Evolutionary conservation across 2,888 invertebrate genomes (phyloP).

Genomic region (Drosophila villosipedis): DNA sequence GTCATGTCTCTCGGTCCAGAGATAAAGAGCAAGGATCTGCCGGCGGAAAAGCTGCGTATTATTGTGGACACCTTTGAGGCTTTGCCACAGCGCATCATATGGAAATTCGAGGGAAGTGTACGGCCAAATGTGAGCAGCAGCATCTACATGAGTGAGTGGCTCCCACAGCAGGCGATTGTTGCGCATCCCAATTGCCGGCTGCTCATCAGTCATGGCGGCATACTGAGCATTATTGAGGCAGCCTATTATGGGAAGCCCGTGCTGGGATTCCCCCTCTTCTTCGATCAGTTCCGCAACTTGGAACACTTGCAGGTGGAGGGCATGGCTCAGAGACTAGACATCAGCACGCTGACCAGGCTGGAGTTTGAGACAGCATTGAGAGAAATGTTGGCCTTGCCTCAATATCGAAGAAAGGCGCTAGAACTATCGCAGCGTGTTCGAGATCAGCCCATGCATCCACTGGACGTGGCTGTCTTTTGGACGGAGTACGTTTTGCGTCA

Average conservation of each 20-base stretch:
- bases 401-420: slow-evolving; percentile 49
- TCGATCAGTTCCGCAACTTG: slow-evolving; percentile 86
- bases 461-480: slow-evolving; percentile 82
- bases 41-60: slow-evolving; percentile 52
- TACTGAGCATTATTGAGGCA: slow-evolving; percentile 85
- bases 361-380: slow-evolving; percentile 62
- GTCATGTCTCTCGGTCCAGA: slow-evolving; percentile 85
- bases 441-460: slow-evolving; percentile 80
- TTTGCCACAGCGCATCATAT: slow-evolving; percentile 82
- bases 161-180: slow-evolving; percentile 85
- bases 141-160: slow-evolving; percentile 79
- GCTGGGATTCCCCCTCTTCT: slow-evolving; percentile 86
- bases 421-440: slow-evolving; percentile 70
- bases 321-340: slow-evolving; percentile 78
- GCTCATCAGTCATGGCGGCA: slow-evolving; percentile 85
- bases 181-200: slow-evolving; percentile 85
- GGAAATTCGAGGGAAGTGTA: slow-evolving; percentile 83
- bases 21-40: slow-evolving; percentile 67
- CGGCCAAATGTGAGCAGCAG: slow-evolving; percentile 65
- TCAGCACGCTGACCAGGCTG: slow-evolving; percentile 76
- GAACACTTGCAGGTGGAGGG: slow-evolving; percentile 74
- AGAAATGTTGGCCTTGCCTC: slow-evolving; percentile 55
- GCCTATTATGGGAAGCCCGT: slow-evolving; percentile 85
- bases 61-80: slow-evolving; percentile 51
- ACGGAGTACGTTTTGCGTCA: slow-evolving; percentile 82